Evolutionary conservation across 92 coral and sea anemone genomes (phyloP), one percentile per base, ranked within the genome.

Genomic region (Zoanthus solanderi): DNA sequence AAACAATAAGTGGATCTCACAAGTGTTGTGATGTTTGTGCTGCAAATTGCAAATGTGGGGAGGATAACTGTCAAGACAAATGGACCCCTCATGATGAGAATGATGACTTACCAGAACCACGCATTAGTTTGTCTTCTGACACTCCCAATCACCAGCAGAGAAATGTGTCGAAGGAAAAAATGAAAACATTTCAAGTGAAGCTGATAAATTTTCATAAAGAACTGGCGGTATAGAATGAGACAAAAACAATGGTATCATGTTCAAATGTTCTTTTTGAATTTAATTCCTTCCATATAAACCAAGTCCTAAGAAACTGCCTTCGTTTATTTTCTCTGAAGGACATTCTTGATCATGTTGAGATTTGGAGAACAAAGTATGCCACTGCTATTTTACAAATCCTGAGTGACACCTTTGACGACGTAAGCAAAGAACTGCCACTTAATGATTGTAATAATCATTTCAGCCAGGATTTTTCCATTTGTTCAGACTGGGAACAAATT

Each of bases 21-120:
- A 78, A 60, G 16, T 78, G 72, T 60, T 78, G 84, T 58, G 84
- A 78, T 60, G 34, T 60, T 78, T 78, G 83, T 58, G 83, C 83
- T 31, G 15, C 50, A 58, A 56, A 57, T 14, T 78, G 83, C 71
- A 78, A 30, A 31, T 78, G 83, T 78, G 71, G 63, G 53, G 83
- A 34, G 16, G 48, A 78, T 23, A 78, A 29, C 50, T 78, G 69
- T 56, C 71, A 60, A 30, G 83, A 78, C 52, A 78, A 31, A 14
- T 78, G 69, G 83, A 53, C 67, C 63, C 83, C 83, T 53, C 50
- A 78, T 28, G 47, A 53, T 78, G 83, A 53, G 44, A 29, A 58
- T 58, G 83, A 56, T 14, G 52, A 54, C 13, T 9, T 78, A 78
- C 71, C 69, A 78, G 18, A 31, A 57, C 47, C 71, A 58, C 47